Evolutionary conservation across 2,888 invertebrate genomes (phyloP).

Genomic region (Drosophila silvestris): DNA sequence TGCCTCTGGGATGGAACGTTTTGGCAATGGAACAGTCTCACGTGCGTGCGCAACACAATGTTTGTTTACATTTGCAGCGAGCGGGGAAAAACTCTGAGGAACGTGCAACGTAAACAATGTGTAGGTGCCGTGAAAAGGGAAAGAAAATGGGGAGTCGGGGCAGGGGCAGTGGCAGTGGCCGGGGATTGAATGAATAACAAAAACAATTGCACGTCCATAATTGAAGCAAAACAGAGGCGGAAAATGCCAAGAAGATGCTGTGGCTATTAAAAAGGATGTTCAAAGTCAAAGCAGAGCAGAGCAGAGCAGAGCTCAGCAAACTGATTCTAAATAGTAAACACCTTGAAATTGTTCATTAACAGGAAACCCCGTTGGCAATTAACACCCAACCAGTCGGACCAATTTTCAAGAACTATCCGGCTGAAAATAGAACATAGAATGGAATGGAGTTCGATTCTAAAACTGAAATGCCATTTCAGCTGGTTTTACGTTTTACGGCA

Average conservation of each 20-base stretch:
- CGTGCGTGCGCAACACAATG: slow-evolving; percentile 23
- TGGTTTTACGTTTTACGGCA: slow-evolving; percentile 15
- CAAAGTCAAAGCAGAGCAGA: slow-evolving; percentile 23
- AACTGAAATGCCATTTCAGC: slow-evolving; percentile 29
- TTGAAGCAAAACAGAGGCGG: slow-evolving; percentile 69
- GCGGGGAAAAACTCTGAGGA: slow-evolving; percentile 18
- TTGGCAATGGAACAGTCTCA: slow-evolving; percentile 54
- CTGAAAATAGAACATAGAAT: slow-evolving; percentile 7
- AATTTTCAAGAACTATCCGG: slow-evolving; percentile 21
- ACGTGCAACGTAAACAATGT: slow-evolving; percentile 59
- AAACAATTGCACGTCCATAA: slow-evolving; percentile 63
- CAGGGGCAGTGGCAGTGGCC: not conserved
- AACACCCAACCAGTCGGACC: slow-evolving; percentile 39
- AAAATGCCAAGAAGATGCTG: slow-evolving; percentile 13
- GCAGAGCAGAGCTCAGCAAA: not conserved
- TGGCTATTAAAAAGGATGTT: slow-evolving; percentile 24
- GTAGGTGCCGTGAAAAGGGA: not conserved
- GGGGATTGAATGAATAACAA: slow-evolving; percentile 44
- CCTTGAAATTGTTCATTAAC: slow-evolving; percentile 69
- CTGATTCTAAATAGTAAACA: slow-evolving; percentile 43
- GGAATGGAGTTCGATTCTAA: slow-evolving; percentile 1
- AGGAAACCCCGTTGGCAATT: slow-evolving; percentile 63
- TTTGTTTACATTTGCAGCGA: slow-evolving; percentile 50
- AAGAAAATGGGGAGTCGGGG: not conserved
- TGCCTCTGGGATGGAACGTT: slow-evolving; percentile 44